phyloP scores from a whole-genome alignment of 2,113 vertebrate genomes.

The Meleagris gallopavo region DNA sequence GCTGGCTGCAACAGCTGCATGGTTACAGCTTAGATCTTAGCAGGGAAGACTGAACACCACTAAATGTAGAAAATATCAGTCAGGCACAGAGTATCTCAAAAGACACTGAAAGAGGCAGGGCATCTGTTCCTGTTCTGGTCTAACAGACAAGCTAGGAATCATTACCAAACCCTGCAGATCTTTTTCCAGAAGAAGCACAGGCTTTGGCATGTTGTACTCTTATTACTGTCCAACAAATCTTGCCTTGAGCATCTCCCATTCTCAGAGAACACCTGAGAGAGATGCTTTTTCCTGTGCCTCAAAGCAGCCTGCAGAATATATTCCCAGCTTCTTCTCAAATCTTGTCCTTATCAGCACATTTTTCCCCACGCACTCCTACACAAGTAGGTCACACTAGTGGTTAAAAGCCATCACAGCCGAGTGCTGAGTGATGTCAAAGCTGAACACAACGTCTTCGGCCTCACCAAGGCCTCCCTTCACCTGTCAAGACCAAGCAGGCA shows the following conservation, averaged over 20 bases:
- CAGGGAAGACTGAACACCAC: neutral
- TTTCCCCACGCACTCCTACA: neutral
- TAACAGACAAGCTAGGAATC: neutral
- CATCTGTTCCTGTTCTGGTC: neutral
- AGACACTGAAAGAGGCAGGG: neutral
- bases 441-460: neutral
- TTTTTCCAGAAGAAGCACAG: neutral
- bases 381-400: neutral
- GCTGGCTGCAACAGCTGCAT: neutral
- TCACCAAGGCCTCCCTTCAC: neutral
- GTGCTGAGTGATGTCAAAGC: neutral
- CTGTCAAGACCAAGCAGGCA: neutral
- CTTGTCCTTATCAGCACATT: neutral
- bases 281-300: neutral
- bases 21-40: neutral
- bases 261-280: neutral
- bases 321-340: neutral
- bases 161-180: neutral
- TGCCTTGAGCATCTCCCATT: neutral
- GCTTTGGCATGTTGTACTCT: rapidly evolving
- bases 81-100: neutral
- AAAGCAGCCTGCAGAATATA: neutral
- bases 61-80: neutral
- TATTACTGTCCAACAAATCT: neutral
- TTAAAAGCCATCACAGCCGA: rapidly evolving